phyloP scores from a whole-genome alignment of 2,797 vertebrate genomes.

The Muraenolepis orangiensis region DNA sequence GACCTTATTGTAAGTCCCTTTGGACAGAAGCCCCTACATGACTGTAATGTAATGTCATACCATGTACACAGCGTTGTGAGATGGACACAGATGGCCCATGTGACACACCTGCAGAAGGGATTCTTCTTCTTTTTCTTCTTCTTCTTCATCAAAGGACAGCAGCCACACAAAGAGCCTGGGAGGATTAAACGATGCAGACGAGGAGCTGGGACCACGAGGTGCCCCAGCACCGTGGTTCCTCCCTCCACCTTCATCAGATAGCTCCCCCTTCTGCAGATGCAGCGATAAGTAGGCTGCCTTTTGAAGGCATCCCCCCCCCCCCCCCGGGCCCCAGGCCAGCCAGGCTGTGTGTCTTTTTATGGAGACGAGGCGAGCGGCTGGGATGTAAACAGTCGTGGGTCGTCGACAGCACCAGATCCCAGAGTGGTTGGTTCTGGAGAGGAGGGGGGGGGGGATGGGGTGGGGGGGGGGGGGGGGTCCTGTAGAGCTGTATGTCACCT shows the following conservation, averaged over 20 bases:
- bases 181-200: conserved; percentile 62
- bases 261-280: conserved; percentile 65
- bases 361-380: conserved; percentile 43
- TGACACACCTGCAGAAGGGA: conserved; percentile 57
- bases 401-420: too few species aligned
- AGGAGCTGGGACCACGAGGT: conserved; percentile 59
- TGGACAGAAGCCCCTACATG: too few species aligned
- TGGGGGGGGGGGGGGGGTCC: too few species aligned
- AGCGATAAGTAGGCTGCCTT: conserved; percentile 65
- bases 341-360: conserved; percentile 61
- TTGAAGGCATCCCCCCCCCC: too few species aligned
- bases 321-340: conserved; percentile 27
- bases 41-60: too few species aligned
- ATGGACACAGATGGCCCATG: conserved; percentile 4
- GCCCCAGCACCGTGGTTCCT: conserved; percentile 49
- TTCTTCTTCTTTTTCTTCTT: neutral
- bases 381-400: conserved; percentile 49
- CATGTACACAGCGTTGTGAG: neutral
- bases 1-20: too few species aligned
- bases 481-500: too few species aligned
- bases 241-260: conserved; percentile 67
- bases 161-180: conserved; percentile 64
- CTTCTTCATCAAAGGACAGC: conserved; percentile 60
- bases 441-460: too few species aligned
- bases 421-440: too few species aligned